These are phyloP conservation scores for Phoebastria nigripes DNA, from an alignment of 2,797 vertebrate genomes.

Conservation along the genomic window DNA sequence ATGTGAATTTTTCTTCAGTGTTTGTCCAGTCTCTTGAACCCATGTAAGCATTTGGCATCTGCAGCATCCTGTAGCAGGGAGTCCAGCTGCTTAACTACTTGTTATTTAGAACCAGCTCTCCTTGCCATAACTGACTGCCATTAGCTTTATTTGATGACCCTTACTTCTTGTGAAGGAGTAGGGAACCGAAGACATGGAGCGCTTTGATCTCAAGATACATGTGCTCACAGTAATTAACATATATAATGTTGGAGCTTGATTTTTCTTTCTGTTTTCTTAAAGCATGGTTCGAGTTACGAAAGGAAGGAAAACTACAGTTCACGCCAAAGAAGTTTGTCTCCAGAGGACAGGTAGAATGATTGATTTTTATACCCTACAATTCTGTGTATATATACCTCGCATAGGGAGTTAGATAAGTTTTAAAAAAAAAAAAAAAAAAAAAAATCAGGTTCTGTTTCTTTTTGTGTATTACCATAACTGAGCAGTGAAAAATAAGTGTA, in stretches of 20 bases:
- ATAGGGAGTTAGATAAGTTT: neutral
- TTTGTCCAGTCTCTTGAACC: neutral
- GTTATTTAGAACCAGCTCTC: neutral
- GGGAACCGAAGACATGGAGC: neutral
- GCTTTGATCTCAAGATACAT: neutral
- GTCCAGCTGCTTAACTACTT: neutral
- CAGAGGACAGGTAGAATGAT: slow-evolving; percentile 76
- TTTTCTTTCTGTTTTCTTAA: neutral
- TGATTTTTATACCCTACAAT: neutral
- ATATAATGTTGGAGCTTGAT: neutral
- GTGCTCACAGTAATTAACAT: neutral
- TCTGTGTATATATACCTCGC: neutral
- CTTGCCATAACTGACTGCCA: neutral
- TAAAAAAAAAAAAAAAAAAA: neutral
- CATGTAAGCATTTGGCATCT: neutral
- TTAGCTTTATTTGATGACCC: neutral
- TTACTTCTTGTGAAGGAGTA: neutral
- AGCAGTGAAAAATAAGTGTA: neutral
- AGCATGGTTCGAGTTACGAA: slow-evolving; percentile 74
- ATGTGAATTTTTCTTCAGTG: neutral
- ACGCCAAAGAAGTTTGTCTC: slow-evolving; percentile 69
- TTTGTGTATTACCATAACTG: neutral
- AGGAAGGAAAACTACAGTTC: slow-evolving; percentile 69
- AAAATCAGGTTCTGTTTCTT: neutral
- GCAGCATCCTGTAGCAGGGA: neutral